phyloP scores from a whole-genome alignment of 2,888 invertebrate genomes.

The Luperina testacea region DNA sequence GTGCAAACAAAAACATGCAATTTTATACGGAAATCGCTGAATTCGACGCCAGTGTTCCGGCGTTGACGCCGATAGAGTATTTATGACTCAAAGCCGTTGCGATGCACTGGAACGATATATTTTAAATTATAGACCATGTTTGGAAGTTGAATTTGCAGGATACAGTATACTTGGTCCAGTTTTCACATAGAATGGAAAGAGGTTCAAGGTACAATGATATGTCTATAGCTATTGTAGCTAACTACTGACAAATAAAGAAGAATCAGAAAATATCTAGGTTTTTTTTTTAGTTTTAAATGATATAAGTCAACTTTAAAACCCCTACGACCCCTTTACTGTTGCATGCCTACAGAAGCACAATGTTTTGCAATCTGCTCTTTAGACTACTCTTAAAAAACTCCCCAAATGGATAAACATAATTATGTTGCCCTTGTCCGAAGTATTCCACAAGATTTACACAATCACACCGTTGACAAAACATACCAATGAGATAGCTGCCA shows the following conservation, averaged over 20 bases:
- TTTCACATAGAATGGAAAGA: neutral
- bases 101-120: constrained; percentile 43
- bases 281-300: neutral
- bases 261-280: neutral
- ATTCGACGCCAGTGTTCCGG: constrained; percentile 49
- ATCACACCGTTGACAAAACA: constrained; percentile 61
- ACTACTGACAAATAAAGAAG: neutral
- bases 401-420: constrained; percentile 63
- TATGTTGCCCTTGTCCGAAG: constrained; percentile 72
- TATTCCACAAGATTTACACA: constrained; percentile 67
- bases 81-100: constrained; percentile 49
- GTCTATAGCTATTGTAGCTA: neutral
- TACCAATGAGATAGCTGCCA: constrained; percentile 70
- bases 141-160: constrained; percentile 36
- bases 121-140: constrained; percentile 51
- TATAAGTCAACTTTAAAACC: neutral
- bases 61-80: constrained; percentile 58
- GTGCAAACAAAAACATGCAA: constrained; percentile 52
- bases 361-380: neutral
- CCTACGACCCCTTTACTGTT: no score
- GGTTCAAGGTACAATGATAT: neutral
- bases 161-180: constrained; percentile 9
- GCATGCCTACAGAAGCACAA: neutral
- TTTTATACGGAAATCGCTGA: constrained; percentile 54
- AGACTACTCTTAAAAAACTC: constrained; percentile 56